Base-by-base conservation (phyloP, 2,113 vertebrate species). In the Paratilapia polleni region DNA sequence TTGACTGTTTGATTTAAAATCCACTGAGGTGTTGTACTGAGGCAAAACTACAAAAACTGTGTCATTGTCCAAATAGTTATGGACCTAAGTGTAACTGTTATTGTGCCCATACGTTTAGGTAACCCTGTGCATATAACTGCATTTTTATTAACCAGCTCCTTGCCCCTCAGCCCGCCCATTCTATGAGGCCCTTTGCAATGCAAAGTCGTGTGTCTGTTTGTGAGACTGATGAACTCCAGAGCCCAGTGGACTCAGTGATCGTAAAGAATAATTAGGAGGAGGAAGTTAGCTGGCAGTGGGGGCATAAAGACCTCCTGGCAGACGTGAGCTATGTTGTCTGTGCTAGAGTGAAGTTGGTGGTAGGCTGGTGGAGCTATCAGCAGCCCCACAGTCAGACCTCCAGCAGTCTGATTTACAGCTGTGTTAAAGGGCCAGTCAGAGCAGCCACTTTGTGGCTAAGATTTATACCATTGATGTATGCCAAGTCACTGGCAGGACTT, bases 371-470 rank as follows among this genome's bases (percentile, higher is more conserved):
- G 66, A 89, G 75, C 80, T 19, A 47, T 89, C 77, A 77, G 24
- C 62, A 43, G 62, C 57, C 54, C 36, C 14, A 64, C 79, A 84
- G 75, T 43, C 80, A 87, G 79, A 78, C 81, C 81, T 89, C 81
- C 85, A 87, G 80, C 73, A 70, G 81, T 63, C 87, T 93, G 92
- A 95, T 94, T 95, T 94, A 95, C 81, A 81, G 84, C 81, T 47
- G 84, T 58, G 80, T 90, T 93, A 94, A 90, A 85, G 88, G 83
- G 85, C 63, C 87, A 59, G 87, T 82, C 76, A 85, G 78, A 87
- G n/a, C 80, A 83, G 87, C 84, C 88, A 92, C 93, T 93, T 91
- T 91, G 88, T n/a, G 58, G 76, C 56, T 26, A 88, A 84, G 90
- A 93, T 93, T 88, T 91, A 92, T 57, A 47, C 54, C 34, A 54